Evolutionary conservation across 1,140 invertebrate genomes (phyloP).

Genomic region (Hyles euphorbiae): DNA sequence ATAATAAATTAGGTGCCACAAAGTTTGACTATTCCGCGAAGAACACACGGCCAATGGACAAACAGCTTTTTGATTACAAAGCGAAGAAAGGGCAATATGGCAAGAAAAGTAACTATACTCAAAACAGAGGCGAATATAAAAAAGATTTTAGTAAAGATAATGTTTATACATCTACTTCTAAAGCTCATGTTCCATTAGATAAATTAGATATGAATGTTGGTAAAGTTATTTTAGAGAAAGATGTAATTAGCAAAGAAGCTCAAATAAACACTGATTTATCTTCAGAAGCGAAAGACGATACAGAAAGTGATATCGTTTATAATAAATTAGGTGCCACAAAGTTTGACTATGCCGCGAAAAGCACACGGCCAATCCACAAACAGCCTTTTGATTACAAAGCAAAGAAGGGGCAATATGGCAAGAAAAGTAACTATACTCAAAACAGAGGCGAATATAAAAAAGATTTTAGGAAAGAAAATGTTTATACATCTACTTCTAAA

Average conservation of each 20-base stretch:
- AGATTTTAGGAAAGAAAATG: not conserved
- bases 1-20: conserved; percentile 4
- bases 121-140: not conserved
- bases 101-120: conserved; percentile 21
- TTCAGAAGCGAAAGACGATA: conserved; percentile 1
- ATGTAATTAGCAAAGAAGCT: too few relatives aligned
- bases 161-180: too few relatives aligned
- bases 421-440: conserved; percentile 16
- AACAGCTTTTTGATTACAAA: conserved; percentile 28
- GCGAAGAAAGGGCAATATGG: conserved; percentile 38
- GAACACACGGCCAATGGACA: not conserved
- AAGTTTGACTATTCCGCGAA: conserved; percentile 16
- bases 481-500: too few relatives aligned
- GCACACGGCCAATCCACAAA: not conserved
- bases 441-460: not conserved
- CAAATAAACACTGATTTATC: too few relatives aligned
- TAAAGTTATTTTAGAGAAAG: too few relatives aligned
- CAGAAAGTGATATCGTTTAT: not conserved
- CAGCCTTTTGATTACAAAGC: conserved; percentile 30
- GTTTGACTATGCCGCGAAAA: conserved; percentile 17
- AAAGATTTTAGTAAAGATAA: not conserved
- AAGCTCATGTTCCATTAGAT: too few relatives aligned
- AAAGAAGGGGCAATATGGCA: conserved; percentile 39
- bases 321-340: conserved; percentile 7
- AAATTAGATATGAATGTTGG: too few relatives aligned